Evolutionary conservation across 2,888 invertebrate genomes (phyloP).

Genomic region (Cotesia congregata): DNA sequence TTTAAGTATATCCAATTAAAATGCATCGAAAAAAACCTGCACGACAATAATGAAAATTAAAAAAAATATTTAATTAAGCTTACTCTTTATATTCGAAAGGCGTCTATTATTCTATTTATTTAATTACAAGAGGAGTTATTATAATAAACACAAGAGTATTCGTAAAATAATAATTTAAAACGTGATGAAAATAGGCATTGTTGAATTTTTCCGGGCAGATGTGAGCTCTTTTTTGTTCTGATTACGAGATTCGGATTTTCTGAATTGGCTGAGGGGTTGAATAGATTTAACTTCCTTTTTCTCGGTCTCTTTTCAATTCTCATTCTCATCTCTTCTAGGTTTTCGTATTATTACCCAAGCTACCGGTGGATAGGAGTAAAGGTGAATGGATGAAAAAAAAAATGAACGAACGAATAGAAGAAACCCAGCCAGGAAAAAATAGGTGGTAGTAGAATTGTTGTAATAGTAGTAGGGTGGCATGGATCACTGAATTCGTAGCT

Average conservation of each 20-base stretch:
- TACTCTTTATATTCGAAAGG: too few relatives aligned
- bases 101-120: too few relatives aligned
- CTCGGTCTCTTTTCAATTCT: neutral
- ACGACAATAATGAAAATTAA: too few relatives aligned
- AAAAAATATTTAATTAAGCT: too few relatives aligned
- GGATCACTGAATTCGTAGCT: slow-evolving; percentile 49
- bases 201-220: slow-evolving; percentile 46
- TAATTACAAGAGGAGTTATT: too few relatives aligned
- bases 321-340: slow-evolving; percentile 16
- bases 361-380: slow-evolving; percentile 4
- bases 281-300: slow-evolving; percentile 19
- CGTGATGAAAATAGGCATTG: slow-evolving; percentile 15
- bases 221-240: slow-evolving; percentile 44
- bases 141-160: slow-evolving; percentile 13
- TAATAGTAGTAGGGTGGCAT: slow-evolving; percentile 43
- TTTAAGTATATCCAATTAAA: too few relatives aligned
- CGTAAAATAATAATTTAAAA: neutral
- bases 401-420: neutral
- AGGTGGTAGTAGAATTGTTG: slow-evolving; percentile 26
- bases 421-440: slow-evolving; percentile 38
- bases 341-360: slow-evolving; percentile 42
- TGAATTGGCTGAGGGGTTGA: slow-evolving; percentile 29
- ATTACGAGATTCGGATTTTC: slow-evolving; percentile 48
- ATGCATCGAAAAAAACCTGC: too few relatives aligned
- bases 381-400: slow-evolving; percentile 28